Conservation (phyloP, 2,797 vertebrate species). For the Craterocephalus amniculus region DNA sequence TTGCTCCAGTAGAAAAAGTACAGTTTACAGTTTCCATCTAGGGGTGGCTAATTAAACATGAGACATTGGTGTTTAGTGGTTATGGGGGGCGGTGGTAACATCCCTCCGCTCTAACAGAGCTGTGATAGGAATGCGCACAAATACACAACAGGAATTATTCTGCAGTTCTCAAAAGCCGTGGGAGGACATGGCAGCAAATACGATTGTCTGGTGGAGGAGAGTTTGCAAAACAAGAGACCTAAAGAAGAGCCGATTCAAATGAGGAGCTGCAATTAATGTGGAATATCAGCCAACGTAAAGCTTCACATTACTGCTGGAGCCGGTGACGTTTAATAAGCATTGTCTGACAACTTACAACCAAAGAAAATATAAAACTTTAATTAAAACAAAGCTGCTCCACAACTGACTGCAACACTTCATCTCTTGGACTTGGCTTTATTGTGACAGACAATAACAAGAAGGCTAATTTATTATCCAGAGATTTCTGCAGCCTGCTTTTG, state of each 20-base stretch:
- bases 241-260: constrained; percentile 25
- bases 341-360: constrained; percentile 5
- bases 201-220: constrained; percentile 45
- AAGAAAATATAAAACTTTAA: constrained; percentile 24
- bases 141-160: constrained; percentile 68
- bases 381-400: constrained; percentile 8
- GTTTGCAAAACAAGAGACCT: constrained; percentile 42
- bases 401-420: constrained; percentile 14
- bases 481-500: constrained; percentile 32
- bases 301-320: background rate
- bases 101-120: constrained; percentile 60
- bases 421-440: constrained; percentile 5
- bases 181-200: constrained; percentile 63
- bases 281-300: constrained; percentile 4
- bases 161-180: constrained; percentile 48
- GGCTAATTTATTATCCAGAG: constrained; percentile 39
- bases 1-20: constrained; percentile 63
- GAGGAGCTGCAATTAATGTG: constrained; percentile 21
- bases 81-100: constrained; percentile 64
- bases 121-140: constrained; percentile 65
- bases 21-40: constrained; percentile 54
- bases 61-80: constrained; percentile 75
- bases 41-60: constrained; percentile 78
- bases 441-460: constrained; percentile 22
- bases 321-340: constrained; percentile 6